A percentile compares a stretch with the other conserved stretches of the same genome.
Evolutionary conservation across 2,797 vertebrate species (phyloP).

Genomic region (Neoniphon sammara): DNA sequence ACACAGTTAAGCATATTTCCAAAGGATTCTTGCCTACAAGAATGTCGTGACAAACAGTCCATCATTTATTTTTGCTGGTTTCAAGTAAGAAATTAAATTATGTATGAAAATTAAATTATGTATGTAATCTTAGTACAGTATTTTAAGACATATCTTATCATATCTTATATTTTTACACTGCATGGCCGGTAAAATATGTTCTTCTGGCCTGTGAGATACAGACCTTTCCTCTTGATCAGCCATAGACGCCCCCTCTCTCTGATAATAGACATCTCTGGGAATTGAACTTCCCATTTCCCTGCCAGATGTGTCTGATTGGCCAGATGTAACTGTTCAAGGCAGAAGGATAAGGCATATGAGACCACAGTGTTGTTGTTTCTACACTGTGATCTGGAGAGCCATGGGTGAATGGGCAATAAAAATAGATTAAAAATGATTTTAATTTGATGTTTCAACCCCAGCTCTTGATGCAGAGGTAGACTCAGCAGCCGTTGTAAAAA

Average conservation of each 20-base stretch:
- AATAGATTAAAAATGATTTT: slow-evolving; percentile 2
- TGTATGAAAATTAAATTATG: no score
- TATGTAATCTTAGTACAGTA: no score
- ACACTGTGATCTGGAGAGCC: slow-evolving; percentile 5
- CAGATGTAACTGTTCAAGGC: slow-evolving; percentile 38
- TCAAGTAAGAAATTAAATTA: no score
- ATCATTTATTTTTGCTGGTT: no score
- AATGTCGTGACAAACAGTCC: no score
- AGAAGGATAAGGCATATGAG: background rate
- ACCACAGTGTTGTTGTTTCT: background rate
- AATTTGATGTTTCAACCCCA: slow-evolving; percentile 34
- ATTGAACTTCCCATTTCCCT: slow-evolving; percentile 17
- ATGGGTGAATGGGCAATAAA: slow-evolving; percentile 14
- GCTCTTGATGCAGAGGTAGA: slow-evolving; percentile 54
- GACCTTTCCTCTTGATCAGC: background rate
- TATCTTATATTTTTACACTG: no score
- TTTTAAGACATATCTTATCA: no score
- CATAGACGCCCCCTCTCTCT: background rate
- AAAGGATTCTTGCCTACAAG: background rate
- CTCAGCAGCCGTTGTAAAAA: slow-evolving; percentile 55
- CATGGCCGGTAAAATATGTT: no score
- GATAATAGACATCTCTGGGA: slow-evolving; percentile 5
- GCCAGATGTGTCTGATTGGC: slow-evolving; percentile 14
- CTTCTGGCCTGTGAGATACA: slow-evolving; percentile 9
- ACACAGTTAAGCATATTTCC: slow-evolving; percentile 70